Evolutionary conservation across 2,888 invertebrate genomes (phyloP).

Genomic region (Eupeodes luniger): DNA sequence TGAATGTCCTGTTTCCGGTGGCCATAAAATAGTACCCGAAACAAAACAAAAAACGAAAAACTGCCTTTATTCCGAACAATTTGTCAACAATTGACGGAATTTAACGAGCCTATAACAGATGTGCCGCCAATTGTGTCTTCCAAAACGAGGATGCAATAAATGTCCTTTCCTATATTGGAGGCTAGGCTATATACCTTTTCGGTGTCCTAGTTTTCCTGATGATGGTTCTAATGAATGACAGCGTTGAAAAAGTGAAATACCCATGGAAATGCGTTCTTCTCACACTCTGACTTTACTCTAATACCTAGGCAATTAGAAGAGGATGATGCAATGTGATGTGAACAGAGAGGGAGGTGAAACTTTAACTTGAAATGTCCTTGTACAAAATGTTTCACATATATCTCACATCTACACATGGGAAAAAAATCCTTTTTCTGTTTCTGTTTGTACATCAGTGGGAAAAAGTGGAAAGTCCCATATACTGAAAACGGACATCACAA

Average conservation of each 20-base stretch:
- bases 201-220: slow-evolving; percentile 38
- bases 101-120: slow-evolving; percentile 70
- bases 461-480: slow-evolving; percentile 55
- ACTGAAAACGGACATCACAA: slow-evolving; percentile 52
- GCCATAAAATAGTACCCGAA: slow-evolving; percentile 48
- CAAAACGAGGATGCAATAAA: slow-evolving; percentile 53
- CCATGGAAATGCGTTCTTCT: slow-evolving; percentile 58
- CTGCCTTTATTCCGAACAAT: slow-evolving; percentile 63
- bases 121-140: slow-evolving; percentile 63
- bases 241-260: slow-evolving; percentile 42
- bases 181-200: background rate
- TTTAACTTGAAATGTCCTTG: slow-evolving; percentile 51
- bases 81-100: slow-evolving; percentile 66
- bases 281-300: slow-evolving; percentile 32
- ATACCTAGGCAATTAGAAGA: slow-evolving; percentile 65
- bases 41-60: slow-evolving; percentile 18
- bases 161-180: slow-evolving; percentile 22
- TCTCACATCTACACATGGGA: slow-evolving; percentile 15
- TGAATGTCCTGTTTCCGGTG: slow-evolving; percentile 57
- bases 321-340: slow-evolving; percentile 31
- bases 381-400: slow-evolving; percentile 37
- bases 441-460: slow-evolving; percentile 22
- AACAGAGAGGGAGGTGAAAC: slow-evolving; percentile 27
- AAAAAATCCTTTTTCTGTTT: slow-evolving; percentile 35
- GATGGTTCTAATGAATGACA: slow-evolving; percentile 40